Base-by-base conservation (phyloP, 2,888 invertebrate species). In the Thymelicus acteon region DNA sequence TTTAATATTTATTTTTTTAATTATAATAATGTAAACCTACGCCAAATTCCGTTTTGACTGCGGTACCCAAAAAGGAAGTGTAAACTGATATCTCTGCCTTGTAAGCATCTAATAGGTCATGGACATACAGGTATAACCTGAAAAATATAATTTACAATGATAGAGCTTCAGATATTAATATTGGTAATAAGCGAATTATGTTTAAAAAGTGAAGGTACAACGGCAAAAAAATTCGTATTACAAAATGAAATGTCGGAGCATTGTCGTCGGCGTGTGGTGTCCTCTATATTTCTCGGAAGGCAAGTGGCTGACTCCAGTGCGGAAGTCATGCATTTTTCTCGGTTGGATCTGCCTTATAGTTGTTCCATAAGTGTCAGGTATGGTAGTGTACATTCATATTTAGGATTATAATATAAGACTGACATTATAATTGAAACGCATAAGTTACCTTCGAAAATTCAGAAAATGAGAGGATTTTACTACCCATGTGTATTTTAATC, bases 291-390 rank as follows among this genome's bases (percentile, higher is more conserved):
- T 74, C 80, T 93, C 1, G 90, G 91, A 1, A 79, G 84, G 49
- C 82, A 86, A 67, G 87, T 90, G 2, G 75, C 85, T 12, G 88
- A 85, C 7, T 87, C 91, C 0, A 85, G 86, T 67, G 82, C 92
- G 0, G 78, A 90, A 72, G 82, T 90, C 44, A 72, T 93, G 49
- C 88, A 89, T 67, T 91, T 92, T 73, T 85, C 90, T 2, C 83
- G 79, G 49, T 74, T 88, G 40, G 89, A 90, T 52, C 60, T 88
- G 15, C 91, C 92, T 0, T 93, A 93, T 64, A 90, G 85, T 76
- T 93, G 93, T 75, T 87, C 81, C 72, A 81, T 92, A 60, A 89
- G 85, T 74, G 78, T 92, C 24, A 90, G 91, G 93, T 93, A 54
- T 7, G 75, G 75, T 75, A 19, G 19, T 19, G 19, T 19, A 19